Evolutionary conservation across 2,797 vertebrate species (phyloP).

Genomic region (Leptoclinus maculatus): DNA sequence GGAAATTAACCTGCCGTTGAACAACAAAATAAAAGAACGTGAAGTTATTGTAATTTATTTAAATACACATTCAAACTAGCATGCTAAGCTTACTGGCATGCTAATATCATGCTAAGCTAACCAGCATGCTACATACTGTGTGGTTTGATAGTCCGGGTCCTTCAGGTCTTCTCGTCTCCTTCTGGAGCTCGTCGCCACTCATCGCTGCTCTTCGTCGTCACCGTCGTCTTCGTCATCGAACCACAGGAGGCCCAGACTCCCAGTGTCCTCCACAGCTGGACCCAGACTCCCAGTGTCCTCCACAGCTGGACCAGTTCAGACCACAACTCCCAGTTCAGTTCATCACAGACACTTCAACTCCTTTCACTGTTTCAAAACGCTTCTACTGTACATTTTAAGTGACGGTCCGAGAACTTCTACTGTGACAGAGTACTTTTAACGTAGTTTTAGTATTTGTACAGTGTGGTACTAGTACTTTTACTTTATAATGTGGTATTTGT

Average conservation of each 20-base stretch:
- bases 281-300: conserved; percentile 9
- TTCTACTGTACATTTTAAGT: background rate
- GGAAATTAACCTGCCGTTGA: background rate
- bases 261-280: conserved; percentile 34
- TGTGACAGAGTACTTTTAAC: background rate
- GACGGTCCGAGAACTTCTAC: background rate
- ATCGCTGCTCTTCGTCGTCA: conserved; percentile 8
- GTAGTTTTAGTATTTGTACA: background rate
- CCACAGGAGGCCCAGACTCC: conserved; percentile 30
- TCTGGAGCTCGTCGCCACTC: background rate
- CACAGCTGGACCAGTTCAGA: conserved; percentile 28
- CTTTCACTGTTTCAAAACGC: background rate
- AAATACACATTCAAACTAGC: too few species aligned
- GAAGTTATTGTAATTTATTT: too few species aligned
- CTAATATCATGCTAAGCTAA: background rate
- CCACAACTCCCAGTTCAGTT: background rate
- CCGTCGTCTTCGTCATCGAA: background rate
- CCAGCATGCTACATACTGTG: background rate
- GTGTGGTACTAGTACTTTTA: background rate
- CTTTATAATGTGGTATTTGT: background rate
- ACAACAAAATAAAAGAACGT: too few species aligned
- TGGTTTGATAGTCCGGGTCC: conserved; percentile 45
- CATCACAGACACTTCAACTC: background rate
- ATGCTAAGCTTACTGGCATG: background rate
- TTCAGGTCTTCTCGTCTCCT: conserved; percentile 19